phyloP scores from a whole-genome alignment of 2,113 vertebrate species.

The Tiliqua scincoides region DNA sequence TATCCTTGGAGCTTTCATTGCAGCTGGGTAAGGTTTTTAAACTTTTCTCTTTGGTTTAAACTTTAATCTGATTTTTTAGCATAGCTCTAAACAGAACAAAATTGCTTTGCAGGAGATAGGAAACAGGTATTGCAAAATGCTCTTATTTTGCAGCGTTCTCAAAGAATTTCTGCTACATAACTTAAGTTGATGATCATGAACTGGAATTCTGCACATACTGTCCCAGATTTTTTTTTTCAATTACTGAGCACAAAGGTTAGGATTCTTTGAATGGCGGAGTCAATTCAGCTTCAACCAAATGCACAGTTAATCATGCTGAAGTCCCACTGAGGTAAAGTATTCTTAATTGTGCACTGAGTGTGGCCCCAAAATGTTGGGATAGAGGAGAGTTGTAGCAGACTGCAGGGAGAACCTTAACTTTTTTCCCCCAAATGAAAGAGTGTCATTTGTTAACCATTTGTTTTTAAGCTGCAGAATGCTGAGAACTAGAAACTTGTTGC shows the following conservation, averaged over 20 bases:
- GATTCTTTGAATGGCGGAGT: neutral
- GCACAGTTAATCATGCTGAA: neutral
- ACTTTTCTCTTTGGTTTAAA: slow-evolving; percentile 12
- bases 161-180: neutral
- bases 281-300: neutral
- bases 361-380: neutral
- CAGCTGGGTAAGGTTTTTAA: slow-evolving; percentile 85
- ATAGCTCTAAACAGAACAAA: slow-evolving; percentile 16
- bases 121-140: neutral
- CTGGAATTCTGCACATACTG: neutral
- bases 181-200: neutral
- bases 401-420: neutral
- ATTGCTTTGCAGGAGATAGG: neutral
- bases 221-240: neutral
- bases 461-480: neutral
- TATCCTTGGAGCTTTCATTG: slow-evolving; percentile 87
- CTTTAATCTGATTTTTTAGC: slow-evolving; percentile 52
- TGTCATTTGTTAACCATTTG: neutral
- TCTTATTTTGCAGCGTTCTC: neutral
- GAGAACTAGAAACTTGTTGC: neutral
- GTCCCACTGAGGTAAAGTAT: neutral
- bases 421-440: neutral
- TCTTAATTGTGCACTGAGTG: neutral
- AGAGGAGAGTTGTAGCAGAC: neutral
- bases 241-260: neutral